Evolutionary conservation across 2,113 vertebrate genomes (phyloP), one percentile per base, ranked within the genome.

Genomic region (Leptosomus discolor): DNA sequence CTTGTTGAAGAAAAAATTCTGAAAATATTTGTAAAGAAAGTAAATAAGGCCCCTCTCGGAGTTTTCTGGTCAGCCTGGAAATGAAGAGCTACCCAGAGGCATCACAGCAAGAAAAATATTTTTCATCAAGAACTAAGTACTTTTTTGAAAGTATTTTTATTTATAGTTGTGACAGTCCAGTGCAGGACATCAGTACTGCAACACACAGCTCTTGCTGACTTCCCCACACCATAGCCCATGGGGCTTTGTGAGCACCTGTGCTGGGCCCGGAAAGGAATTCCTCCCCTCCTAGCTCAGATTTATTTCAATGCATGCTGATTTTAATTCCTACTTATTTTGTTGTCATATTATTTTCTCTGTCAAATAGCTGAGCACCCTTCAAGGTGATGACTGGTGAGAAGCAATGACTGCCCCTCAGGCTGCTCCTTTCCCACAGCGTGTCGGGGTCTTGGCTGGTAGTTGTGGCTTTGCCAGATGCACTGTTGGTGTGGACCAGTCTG

Each of bases 391-490:
- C 26, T 19, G 70, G 39, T 16, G 81, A 67, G 51, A 21, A 30
- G 43, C 71, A 39, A 32, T 0, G 3, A 26, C 57, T 70, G 19
- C 34, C 57, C 4, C 74, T 23, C 15, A 51, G 54, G 54, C 54
- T 80, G 73, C 54, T 80, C 43, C 50, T 34, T 26, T 6, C 27
- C 69, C 0, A 0, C 5, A 34, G 24, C 0, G 0, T 17, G 11
- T 27, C 0, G 0, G 69, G 14, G 53, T 10, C 46, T 46, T 21
- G 36, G 16, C 56, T 51, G 43, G 30, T 23, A 2, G 41, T 8
- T 57, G 30, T 50, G 77, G 32, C 65, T 88, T 41, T 60, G 54
- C 45, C 54, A 46, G 65, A 17, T 14, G 58, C 20, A 2, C 41
- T 51, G 50, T 43, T 3, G 2, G 46, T 3, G 32, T 18, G 51